Evolutionary conservation across 2,113 vertebrate genomes (phyloP).

Genomic region (Protobothrops flavoviridis): DNA sequence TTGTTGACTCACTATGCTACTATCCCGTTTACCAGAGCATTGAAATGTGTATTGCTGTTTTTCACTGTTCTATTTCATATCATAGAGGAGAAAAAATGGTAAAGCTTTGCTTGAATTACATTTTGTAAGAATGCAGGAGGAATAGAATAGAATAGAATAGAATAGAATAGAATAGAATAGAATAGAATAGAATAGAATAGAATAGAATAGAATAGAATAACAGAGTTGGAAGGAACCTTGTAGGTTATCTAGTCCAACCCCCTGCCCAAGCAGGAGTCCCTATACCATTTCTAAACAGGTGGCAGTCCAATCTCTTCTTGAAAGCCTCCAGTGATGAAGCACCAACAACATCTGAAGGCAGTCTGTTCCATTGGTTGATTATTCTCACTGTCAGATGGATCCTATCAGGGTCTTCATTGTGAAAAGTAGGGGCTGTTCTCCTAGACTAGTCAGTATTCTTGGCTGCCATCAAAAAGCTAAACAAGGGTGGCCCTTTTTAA

Average conservation of each 20-base stretch:
- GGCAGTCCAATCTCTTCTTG: too few relatives aligned
- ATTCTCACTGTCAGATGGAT: background rate
- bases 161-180: too few relatives aligned
- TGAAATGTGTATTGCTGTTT: background rate
- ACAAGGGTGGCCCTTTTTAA: background rate
- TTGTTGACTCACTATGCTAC: background rate
- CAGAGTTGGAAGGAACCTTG: too few relatives aligned
- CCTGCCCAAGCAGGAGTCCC: too few relatives aligned
- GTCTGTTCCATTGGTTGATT: too few relatives aligned
- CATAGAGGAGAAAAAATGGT: background rate
- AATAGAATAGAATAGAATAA: too few relatives aligned
- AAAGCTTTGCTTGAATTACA: background rate
- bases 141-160: too few relatives aligned
- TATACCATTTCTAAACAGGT: too few relatives aligned
- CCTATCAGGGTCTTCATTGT: background rate
- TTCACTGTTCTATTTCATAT: background rate
- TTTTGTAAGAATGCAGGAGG: background rate
- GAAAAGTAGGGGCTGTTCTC: background rate
- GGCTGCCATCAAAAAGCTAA: background rate
- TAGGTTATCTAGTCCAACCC: too few relatives aligned
- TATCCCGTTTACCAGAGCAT: background rate
- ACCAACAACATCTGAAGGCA: too few relatives aligned
- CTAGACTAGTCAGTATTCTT: background rate
- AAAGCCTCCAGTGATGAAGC: too few relatives aligned
- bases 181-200: too few relatives aligned